Percentiles rank a stretch among this genome's conserved stretches.
These are phyloP conservation scores for Meriones unguiculatus DNA, from an alignment of 2,113 vertebrate genomes.

Conservation along the genomic window DNA sequence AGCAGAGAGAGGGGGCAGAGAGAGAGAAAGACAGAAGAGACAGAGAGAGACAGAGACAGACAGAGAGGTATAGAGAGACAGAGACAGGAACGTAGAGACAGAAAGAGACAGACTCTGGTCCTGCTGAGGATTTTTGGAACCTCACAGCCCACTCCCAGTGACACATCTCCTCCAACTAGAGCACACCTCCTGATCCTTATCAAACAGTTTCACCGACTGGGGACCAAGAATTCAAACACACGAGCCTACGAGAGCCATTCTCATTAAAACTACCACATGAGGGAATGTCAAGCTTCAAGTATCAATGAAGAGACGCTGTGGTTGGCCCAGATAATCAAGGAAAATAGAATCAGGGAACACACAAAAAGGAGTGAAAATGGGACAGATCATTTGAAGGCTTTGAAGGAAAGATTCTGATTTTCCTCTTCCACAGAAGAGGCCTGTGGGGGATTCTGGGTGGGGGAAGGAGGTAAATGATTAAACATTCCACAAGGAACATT, in stretches of 20 bases:
- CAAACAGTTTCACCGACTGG: neutral
- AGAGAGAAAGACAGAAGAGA: neutral
- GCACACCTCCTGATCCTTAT: neutral
- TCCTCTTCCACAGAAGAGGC: neutral
- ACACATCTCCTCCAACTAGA: neutral
- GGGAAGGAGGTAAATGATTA: neutral
- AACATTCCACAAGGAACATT: neutral
- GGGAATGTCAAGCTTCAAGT: neutral
- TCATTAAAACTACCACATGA: neutral
- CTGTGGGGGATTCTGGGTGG: neutral
- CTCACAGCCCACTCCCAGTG: neutral
- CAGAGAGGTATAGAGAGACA: neutral
- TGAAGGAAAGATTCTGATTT: neutral
- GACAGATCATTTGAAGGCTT: neutral
- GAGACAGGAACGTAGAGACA: neutral
- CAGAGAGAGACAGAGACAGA: no score
- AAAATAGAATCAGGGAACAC: neutral
- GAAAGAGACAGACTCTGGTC: neutral
- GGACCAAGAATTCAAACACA: neutral
- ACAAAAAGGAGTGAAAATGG: rapidly evolving
- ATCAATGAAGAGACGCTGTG: neutral
- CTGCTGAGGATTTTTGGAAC: neutral
- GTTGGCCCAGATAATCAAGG: neutral
- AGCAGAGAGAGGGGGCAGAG: neutral
- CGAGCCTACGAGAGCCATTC: neutral